Evolutionary conservation across 2,888 invertebrate species (phyloP).

Genomic region (Mimumesa dahlbomi): DNA sequence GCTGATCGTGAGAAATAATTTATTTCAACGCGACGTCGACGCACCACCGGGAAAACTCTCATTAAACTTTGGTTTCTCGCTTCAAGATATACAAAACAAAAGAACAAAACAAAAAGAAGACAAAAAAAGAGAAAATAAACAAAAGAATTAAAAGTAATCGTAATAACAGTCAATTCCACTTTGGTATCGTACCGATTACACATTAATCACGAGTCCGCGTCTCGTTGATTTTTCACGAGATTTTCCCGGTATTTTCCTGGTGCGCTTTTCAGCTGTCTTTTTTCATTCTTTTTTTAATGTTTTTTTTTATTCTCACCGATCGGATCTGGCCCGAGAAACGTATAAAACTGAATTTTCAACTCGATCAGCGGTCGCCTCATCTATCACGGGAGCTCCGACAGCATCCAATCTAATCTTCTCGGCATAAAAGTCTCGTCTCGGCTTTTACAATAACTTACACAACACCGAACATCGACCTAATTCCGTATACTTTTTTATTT

Average conservation of each 20-base stretch:
- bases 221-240: slow-evolving; percentile 25
- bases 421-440: slow-evolving; percentile 51
- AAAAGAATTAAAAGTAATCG: slow-evolving; percentile 55
- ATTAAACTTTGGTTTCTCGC: slow-evolving; percentile 69
- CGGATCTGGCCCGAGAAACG: slow-evolving; percentile 2
- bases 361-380: slow-evolving; percentile 65
- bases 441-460: slow-evolving; percentile 67
- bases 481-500: slow-evolving; percentile 76
- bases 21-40: background rate
- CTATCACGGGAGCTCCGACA: slow-evolving; percentile 36
- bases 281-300: no score
- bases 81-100: slow-evolving; percentile 9
- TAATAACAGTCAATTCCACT: slow-evolving; percentile 72
- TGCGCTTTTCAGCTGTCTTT: slow-evolving; percentile 21
- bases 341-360: slow-evolving; percentile 8
- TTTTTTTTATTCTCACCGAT: no score
- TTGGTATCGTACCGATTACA: slow-evolving; percentile 75
- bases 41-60: slow-evolving; percentile 23
- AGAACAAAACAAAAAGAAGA: slow-evolving; percentile 24
- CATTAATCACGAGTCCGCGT: slow-evolving; percentile 39
- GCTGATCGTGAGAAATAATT: slow-evolving; percentile 40
- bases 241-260: slow-evolving; percentile 32
- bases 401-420: slow-evolving; percentile 47
- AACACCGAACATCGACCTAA: slow-evolving; percentile 77
- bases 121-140: slow-evolving; percentile 14